phyloP scores from a whole-genome alignment of 2,888 invertebrate genomes.

The Hirtodrosophila confusa region DNA sequence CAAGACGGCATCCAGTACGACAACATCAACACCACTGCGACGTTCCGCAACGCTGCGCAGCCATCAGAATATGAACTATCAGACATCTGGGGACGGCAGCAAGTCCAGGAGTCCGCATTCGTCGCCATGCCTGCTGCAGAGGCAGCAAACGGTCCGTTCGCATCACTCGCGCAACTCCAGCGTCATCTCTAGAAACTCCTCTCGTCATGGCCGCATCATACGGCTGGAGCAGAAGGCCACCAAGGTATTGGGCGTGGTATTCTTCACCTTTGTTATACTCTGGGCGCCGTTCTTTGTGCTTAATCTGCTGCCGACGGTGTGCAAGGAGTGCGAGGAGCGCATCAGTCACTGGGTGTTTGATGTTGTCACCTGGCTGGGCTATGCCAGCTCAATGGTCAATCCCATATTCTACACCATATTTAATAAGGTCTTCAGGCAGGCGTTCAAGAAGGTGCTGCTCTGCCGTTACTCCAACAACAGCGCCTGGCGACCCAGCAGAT shows the following conservation, averaged over 20 bases:
- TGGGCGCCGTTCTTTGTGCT: constrained; percentile 98
- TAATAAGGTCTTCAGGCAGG: constrained; percentile 96
- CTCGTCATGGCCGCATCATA: constrained; percentile 92
- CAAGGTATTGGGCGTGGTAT: constrained; percentile 96
- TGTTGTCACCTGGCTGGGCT: constrained; percentile 96
- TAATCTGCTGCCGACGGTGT: constrained; percentile 93
- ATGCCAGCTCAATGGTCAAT: constrained; percentile 97
- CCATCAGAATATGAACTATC: constrained; percentile 83
- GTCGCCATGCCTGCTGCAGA: constrained; percentile 85
- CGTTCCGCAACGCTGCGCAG: constrained; percentile 87
- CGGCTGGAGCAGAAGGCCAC: constrained; percentile 97
- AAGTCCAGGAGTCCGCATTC: constrained; percentile 85
- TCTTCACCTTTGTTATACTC: constrained; percentile 96
- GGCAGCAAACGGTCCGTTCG: constrained; percentile 87
- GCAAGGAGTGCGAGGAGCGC: constrained; percentile 90
- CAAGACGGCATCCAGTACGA: constrained; percentile 69
- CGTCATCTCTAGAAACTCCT: constrained; percentile 92
- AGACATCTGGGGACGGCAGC: constrained; percentile 35
- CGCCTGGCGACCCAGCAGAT: constrained; percentile 86
- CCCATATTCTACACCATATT: constrained; percentile 98
- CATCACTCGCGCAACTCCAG: constrained; percentile 92
- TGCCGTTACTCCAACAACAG: constrained; percentile 89
- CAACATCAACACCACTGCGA: constrained; percentile 84
- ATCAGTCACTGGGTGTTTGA: constrained; percentile 92
- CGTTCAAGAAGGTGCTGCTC: constrained; percentile 93